Evolutionary conservation across 2,888 invertebrate species (phyloP).

Genomic region (Perithous albicinctus): DNA sequence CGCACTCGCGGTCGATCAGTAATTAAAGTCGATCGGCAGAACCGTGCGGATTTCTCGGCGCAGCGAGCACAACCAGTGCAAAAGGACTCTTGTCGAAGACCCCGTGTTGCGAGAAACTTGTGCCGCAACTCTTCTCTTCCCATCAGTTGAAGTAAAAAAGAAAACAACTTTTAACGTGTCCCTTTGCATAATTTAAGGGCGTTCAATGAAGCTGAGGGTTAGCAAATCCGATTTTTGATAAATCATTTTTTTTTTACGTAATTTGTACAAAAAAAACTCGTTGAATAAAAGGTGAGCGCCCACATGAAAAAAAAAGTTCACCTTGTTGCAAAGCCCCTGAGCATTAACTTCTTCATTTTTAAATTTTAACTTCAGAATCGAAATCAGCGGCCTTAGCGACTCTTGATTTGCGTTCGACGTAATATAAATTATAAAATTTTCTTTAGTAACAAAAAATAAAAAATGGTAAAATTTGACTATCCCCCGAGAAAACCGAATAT

Average conservation of each 20-base stretch:
- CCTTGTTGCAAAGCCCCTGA: too few species aligned
- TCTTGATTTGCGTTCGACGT: too few species aligned
- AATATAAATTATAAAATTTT: too few species aligned
- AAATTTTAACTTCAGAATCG: too few species aligned
- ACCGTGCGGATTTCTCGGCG: slow-evolving; percentile 40
- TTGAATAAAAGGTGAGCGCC: too few species aligned
- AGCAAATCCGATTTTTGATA: background rate
- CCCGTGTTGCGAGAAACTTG: slow-evolving; percentile 26
- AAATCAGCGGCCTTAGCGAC: too few species aligned
- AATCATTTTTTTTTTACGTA: background rate
- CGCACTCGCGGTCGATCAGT: slow-evolving; percentile 72
- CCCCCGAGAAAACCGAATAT: too few species aligned
- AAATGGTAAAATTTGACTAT: too few species aligned
- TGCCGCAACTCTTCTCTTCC: slow-evolving; percentile 15
- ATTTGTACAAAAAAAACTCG: too few species aligned
- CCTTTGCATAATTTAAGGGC: slow-evolving; percentile 19
- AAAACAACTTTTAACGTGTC: slow-evolving; percentile 7
- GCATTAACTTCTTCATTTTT: too few species aligned
- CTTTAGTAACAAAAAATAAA: too few species aligned
- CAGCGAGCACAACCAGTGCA: slow-evolving; percentile 8
- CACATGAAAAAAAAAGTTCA: too few species aligned
- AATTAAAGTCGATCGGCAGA: slow-evolving; percentile 72
- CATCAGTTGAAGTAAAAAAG: slow-evolving; percentile 20
- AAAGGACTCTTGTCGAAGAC: background rate
- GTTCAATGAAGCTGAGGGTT: background rate